These are phyloP conservation scores for Brachionus koreanus DNA, from an alignment of 1,140 invertebrate species.

Conservation along the genomic window DNA sequence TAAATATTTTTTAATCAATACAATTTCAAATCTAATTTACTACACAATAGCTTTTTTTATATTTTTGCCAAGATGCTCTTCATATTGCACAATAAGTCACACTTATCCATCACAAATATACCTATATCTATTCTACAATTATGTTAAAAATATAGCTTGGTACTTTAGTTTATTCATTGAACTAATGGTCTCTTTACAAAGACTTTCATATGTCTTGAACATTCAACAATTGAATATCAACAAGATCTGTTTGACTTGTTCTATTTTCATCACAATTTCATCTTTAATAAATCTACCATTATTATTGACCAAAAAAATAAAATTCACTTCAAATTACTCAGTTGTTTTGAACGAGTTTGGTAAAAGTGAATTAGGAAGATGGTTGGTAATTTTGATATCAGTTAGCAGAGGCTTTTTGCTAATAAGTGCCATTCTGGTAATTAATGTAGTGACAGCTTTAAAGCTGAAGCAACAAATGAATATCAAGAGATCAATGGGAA, in stretches of 20 bases:
- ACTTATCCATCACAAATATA: neutral
- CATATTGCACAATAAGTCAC: neutral
- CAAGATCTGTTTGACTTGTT: neutral
- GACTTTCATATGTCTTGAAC: neutral
- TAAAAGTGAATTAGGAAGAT: neutral
- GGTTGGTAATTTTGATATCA: neutral
- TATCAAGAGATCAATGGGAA: neutral
- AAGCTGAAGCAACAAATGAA: neutral
- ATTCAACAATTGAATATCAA: neutral
- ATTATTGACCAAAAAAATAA: neutral
- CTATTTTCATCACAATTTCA: neutral
- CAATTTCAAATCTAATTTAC: neutral
- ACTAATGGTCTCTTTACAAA: neutral
- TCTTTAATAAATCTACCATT: neutral
- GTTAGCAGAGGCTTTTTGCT: neutral
- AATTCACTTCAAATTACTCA: neutral
- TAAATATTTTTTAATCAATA: neutral
- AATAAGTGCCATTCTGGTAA: neutral
- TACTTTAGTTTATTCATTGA: neutral
- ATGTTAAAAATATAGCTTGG: neutral
- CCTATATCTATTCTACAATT: conserved; percentile 18
- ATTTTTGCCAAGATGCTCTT: neutral
- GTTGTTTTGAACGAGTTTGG: conserved; percentile 22
- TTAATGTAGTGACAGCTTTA: neutral
- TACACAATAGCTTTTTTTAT: neutral